These are phyloP conservation scores for Agriopis aurantiaria DNA, from an alignment of 2,888 invertebrate genomes.

Conservation along the genomic window DNA sequence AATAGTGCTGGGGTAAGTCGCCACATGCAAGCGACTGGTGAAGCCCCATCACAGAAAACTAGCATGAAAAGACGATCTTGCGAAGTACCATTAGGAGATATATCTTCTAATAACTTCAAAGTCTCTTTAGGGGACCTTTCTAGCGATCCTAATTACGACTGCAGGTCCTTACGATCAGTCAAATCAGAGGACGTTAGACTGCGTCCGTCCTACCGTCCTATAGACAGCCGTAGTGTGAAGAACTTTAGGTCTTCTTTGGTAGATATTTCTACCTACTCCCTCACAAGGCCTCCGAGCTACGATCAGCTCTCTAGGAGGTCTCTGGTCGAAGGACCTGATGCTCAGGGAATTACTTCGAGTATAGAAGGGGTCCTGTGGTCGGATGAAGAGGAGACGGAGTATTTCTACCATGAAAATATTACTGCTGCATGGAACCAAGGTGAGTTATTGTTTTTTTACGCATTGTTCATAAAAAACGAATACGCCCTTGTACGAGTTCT, in stretches of 20 bases:
- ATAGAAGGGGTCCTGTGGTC: slow-evolving; percentile 85
- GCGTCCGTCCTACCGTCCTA: slow-evolving; percentile 70
- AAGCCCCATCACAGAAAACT: slow-evolving; percentile 79
- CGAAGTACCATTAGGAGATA: slow-evolving; percentile 81
- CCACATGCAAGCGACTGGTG: slow-evolving; percentile 82
- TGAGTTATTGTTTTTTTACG: slow-evolving; percentile 49
- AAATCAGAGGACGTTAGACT: slow-evolving; percentile 74
- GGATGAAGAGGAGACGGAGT: slow-evolving; percentile 84
- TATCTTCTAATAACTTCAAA: slow-evolving; percentile 79
- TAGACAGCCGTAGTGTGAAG: slow-evolving; percentile 79
- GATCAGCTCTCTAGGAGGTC: slow-evolving; percentile 81
- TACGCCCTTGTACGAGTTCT: no score
- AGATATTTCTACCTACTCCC: slow-evolving; percentile 69
- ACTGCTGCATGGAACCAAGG: slow-evolving; percentile 83
- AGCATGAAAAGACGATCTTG: slow-evolving; percentile 82
- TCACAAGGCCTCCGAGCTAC: slow-evolving; percentile 79
- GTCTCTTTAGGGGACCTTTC: slow-evolving; percentile 79
- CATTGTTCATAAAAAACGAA: neutral
- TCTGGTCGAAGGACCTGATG: slow-evolving; percentile 72
- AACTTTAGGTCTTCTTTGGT: slow-evolving; percentile 78
- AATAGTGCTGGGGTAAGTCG: slow-evolving; percentile 82
- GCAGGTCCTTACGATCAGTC: slow-evolving; percentile 71
- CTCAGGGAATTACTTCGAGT: slow-evolving; percentile 78
- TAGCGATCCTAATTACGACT: slow-evolving; percentile 72
- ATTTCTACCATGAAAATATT: slow-evolving; percentile 83